These are phyloP conservation scores for Ephestia elutella DNA, from an alignment of 1,140 invertebrate species.

Conservation along the genomic window DNA sequence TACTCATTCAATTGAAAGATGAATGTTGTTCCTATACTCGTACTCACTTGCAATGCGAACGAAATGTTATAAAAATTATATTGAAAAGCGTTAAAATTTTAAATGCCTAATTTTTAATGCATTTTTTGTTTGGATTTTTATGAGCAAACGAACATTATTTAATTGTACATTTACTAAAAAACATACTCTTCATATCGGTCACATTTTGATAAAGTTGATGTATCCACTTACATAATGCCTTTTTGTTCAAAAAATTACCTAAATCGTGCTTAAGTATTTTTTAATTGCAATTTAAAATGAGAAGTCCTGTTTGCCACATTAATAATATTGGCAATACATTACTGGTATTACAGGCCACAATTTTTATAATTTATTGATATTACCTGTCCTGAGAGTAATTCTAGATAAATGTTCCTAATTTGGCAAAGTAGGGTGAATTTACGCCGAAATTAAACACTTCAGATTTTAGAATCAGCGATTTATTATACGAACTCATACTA, in stretches of 20 bases:
- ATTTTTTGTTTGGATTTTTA: too few species aligned
- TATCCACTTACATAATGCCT: too few species aligned
- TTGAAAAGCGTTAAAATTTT: too few species aligned
- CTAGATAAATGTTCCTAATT: conserved; percentile 8
- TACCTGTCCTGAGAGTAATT: conserved; percentile 10
- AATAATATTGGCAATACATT: conserved; percentile 17
- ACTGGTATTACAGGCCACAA: conserved; percentile 10
- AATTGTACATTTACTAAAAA: too few species aligned
- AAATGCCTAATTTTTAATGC: too few species aligned
- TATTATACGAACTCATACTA: too few species aligned
- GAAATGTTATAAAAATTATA: background rate
- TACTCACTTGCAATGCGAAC: background rate
- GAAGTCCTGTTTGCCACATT: conserved; percentile 16
- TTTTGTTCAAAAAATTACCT: too few species aligned
- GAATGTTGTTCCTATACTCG: background rate
- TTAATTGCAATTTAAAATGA: conserved; percentile 17
- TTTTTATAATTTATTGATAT: conserved; percentile 15
- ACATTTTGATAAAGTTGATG: too few species aligned
- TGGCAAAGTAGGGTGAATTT: background rate
- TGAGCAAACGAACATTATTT: too few species aligned
- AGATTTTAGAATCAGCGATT: background rate
- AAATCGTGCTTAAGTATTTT: background rate
- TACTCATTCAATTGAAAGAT: conserved; percentile 28
- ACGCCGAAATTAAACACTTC: background rate
- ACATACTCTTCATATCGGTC: too few species aligned